Conservation (phyloP, 2,797 vertebrate species). For the Ceryle rudis region DNA sequence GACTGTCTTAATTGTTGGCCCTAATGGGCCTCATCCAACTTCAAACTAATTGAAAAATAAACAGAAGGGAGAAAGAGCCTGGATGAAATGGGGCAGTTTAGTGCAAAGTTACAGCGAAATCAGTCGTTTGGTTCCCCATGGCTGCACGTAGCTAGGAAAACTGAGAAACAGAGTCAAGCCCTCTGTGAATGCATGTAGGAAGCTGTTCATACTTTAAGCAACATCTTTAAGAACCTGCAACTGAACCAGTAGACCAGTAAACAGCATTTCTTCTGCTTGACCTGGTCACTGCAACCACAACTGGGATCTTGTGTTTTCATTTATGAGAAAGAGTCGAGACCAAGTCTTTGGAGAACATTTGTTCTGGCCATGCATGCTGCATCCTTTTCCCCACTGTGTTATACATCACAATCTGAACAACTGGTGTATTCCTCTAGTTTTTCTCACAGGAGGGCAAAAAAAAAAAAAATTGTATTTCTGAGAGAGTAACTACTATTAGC, state of each 20-base stretch:
- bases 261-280: background rate
- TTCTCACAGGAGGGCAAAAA: background rate
- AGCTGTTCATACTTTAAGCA: background rate
- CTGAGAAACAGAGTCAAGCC: background rate
- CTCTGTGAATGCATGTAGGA: background rate
- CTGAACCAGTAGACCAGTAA: constrained; percentile 13
- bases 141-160: background rate
- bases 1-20: background rate
- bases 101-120: background rate
- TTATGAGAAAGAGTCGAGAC: background rate
- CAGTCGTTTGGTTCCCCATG: background rate
- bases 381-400: background rate
- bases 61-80: background rate
- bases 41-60: constrained; percentile 23
- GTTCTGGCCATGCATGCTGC: background rate
- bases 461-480: background rate
- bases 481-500: background rate
- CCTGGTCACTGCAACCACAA: background rate
- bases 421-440: background rate
- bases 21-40: background rate
- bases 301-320: background rate
- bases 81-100: background rate
- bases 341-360: background rate
- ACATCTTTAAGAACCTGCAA: background rate
- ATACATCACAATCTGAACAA: background rate